Percentiles rank a stretch among this genome's conserved stretches.
These are phyloP conservation scores for Ciconia maguari DNA, from an alignment of 2,113 vertebrate species.

Conservation along the genomic window DNA sequence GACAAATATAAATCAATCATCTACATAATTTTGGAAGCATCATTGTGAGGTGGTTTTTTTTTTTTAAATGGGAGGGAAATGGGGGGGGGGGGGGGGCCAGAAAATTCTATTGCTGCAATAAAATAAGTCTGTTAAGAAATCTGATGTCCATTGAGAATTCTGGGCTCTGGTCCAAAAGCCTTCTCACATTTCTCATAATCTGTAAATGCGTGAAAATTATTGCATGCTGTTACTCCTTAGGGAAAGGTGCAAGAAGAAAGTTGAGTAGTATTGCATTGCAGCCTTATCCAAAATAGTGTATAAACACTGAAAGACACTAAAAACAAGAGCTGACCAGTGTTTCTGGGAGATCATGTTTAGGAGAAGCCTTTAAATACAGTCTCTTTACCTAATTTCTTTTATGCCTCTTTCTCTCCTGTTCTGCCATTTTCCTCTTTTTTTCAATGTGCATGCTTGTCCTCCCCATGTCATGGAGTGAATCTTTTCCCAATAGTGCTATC, in stretches of 20 bases:
- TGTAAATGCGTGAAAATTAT: not conserved
- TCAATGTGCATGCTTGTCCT: fast-evolving
- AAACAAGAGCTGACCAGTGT: not conserved
- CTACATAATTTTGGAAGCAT: not conserved
- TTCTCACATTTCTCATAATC: not conserved
- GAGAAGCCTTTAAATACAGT: not conserved
- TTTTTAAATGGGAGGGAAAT: not conserved
- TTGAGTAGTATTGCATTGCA: not conserved
- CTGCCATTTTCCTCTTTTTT: not conserved
- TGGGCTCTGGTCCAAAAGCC: not conserved
- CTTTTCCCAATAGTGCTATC: not conserved
- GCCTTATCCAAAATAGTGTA: not conserved
- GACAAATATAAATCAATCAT: not conserved
- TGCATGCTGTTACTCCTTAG: not conserved
- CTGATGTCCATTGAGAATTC: not conserved
- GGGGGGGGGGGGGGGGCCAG: too few species aligned
- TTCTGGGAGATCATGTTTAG: not conserved
- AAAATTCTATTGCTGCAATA: not conserved
- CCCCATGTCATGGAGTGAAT: not conserved
- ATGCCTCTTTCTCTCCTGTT: not conserved
- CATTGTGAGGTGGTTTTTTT: not conserved
- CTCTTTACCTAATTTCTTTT: not conserved
- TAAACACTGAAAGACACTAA: not conserved
- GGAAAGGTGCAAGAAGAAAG: not conserved
- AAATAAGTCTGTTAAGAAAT: not conserved